Evolutionary conservation across 2,113 vertebrate species (phyloP), one percentile per base, ranked within the genome.

Genomic region (Mystacornis crossleyi): DNA sequence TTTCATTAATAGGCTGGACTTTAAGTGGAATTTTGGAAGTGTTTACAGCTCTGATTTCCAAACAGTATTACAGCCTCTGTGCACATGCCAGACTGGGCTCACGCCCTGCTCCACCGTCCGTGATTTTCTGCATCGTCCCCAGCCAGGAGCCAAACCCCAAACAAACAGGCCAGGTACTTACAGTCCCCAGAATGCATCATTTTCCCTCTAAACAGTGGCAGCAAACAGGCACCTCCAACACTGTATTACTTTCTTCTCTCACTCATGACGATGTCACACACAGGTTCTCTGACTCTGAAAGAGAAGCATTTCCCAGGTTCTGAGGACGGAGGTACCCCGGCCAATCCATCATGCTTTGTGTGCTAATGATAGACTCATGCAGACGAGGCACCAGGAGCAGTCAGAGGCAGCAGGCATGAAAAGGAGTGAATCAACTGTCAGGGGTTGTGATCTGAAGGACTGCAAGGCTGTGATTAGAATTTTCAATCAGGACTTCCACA

Each of bases 281-380:
- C 42, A n/a, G 94, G 91, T 84, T 82, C 96, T 94, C 48, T 82
- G 93, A 91, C 40, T 95, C 95, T 93, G 96, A 89, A 96, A 97
- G 78, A 96, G 96, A 87, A 98, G 96, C 88, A 90, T 96, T 97
- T 95, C 95, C 96, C 95, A 96, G 91, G 90, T 97, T 97, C 96
- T 95, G 86, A 97, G 95, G 96, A 97, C 12, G 57, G 93, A 97
- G 97, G 97, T 92, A 95, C 85, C 97, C 89, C 36, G 64, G 86
- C 89, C 98, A 93, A 98, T 98, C 97, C 98, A 98, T 98, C 98
- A 98, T 86, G 98, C 96, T 98, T 98, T 98, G 97, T 98, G 97
- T 96, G 97, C 97, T 98, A 98, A 98, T 97, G 98, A 98, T 93
- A 91, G 97, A 97, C 96, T 97, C 97, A 92, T 97, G 97, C 97